A percentile compares a stretch with the other conserved stretches of the same genome.
These are phyloP conservation scores for Oscheius myriophilus DNA, from an alignment of 2,888 invertebrate genomes.

Conservation along the genomic window DNA sequence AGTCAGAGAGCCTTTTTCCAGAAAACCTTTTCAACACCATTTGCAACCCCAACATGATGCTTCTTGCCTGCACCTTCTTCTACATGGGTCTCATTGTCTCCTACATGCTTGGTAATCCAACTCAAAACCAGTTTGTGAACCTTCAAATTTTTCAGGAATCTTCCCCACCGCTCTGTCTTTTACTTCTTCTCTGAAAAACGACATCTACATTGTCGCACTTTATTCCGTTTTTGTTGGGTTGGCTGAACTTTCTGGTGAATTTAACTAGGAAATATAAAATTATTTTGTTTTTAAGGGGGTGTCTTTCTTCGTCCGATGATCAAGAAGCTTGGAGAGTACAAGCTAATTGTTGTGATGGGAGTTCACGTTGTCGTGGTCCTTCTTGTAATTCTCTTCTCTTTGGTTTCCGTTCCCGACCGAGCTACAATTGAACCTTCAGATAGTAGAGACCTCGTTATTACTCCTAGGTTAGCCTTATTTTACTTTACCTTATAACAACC, in stretches of 20 bases:
- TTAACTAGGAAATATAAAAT: constrained; percentile 1
- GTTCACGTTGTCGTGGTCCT: constrained; percentile 33
- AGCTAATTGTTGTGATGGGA: constrained; percentile 40
- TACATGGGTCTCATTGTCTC: constrained; percentile 49
- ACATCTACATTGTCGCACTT: constrained; percentile 42
- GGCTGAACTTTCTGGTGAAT: constrained; percentile 36
- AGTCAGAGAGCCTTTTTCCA: constrained; percentile 16
- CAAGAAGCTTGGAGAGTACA: constrained; percentile 41
- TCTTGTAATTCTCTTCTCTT: constrained; percentile 26
- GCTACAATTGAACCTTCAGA: constrained; percentile 39
- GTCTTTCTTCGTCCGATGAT: constrained; percentile 33
- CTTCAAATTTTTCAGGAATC: constrained; percentile 28
- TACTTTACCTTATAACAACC: neutral
- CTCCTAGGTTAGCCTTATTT: constrained; percentile 15
- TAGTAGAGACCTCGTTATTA: constrained; percentile 1
- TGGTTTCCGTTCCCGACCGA: constrained; percentile 37
- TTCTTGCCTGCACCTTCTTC: constrained; percentile 39
- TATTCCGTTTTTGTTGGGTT: constrained; percentile 41
- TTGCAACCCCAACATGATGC: constrained; percentile 34
- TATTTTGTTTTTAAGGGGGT: constrained; percentile 11
- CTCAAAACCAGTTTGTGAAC: neutral
- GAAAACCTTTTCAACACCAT: constrained; percentile 37
- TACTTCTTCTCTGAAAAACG: constrained; percentile 37
- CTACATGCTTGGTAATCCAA: constrained; percentile 37
- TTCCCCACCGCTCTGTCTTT: constrained; percentile 46